Percentiles rank a stretch among this genome's conserved stretches.
Conservation (phyloP, 2,797 vertebrate genomes). For the Champsocephalus esox region DNA sequence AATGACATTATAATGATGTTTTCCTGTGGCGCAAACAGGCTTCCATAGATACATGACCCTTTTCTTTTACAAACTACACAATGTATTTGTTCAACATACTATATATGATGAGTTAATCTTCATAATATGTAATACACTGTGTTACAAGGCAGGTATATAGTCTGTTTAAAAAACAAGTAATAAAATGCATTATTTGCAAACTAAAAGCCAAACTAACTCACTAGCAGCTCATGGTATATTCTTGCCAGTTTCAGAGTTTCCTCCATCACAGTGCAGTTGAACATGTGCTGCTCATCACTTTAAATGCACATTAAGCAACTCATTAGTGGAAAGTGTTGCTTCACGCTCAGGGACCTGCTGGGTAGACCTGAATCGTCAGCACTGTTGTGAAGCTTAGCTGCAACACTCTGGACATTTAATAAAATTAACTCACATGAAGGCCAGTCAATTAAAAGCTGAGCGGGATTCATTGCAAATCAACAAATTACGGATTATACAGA, state of each 20-base stretch:
- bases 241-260: conserved; percentile 5
- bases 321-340: conserved; percentile 62
- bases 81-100: too few species aligned
- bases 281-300: conserved; percentile 52
- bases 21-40: too few species aligned
- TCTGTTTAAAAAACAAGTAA: too few species aligned
- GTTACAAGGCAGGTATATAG: too few species aligned
- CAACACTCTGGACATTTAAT: conserved; percentile 14
- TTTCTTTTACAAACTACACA: too few species aligned
- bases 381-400: conserved; percentile 21
- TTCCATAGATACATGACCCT: too few species aligned
- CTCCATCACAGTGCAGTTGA: conserved; percentile 49
- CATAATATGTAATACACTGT: too few species aligned
- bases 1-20: too few species aligned
- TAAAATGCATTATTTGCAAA: background rate
- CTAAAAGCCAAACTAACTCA: conserved; percentile 28
- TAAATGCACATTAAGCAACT: conserved; percentile 63
- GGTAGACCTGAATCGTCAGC: conserved; percentile 41
- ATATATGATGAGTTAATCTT: too few species aligned
- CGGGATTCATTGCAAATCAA: background rate
- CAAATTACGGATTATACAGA: background rate
- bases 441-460: conserved; percentile 3
- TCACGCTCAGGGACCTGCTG: conserved; percentile 32
- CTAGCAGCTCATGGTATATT: conserved; percentile 28
- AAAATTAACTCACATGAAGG: background rate